A percentile compares a stretch with the other conserved stretches of the same genome.
phyloP scores from a whole-genome alignment of 2,113 vertebrate species.

The Sinosuthora webbiana region DNA sequence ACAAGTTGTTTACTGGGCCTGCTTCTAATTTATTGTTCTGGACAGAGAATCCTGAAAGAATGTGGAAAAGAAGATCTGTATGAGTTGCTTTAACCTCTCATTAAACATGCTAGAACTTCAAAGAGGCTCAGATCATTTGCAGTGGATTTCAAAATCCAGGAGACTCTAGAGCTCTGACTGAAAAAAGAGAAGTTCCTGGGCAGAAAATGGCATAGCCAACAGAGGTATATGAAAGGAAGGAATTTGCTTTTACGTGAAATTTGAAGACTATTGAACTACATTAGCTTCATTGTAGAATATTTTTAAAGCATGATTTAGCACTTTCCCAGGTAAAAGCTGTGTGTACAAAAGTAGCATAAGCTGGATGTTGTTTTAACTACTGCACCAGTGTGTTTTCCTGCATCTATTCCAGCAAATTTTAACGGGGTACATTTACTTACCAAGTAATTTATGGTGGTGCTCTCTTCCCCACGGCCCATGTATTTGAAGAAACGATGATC shows the following conservation, averaged over 20 bases:
- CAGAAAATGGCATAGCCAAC: not conserved
- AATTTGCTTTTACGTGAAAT: not conserved
- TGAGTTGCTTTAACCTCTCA: not conserved
- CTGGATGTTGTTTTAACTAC: not conserved
- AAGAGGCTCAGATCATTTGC: not conserved
- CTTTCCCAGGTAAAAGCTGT: not conserved
- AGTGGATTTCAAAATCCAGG: not conserved
- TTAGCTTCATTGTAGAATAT: not conserved
- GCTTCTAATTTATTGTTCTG: not conserved
- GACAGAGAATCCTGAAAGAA: not conserved
- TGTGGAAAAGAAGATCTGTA: not conserved
- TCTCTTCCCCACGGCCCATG: constrained; percentile 95
- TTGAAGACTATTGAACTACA: not conserved
- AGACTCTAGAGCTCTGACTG: not conserved
- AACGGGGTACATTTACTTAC: constrained; percentile 63
- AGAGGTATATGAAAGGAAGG: not conserved
- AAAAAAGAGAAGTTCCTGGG: not conserved
- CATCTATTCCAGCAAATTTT: not conserved
- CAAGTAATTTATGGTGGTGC: constrained; percentile 95
- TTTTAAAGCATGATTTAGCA: not conserved
- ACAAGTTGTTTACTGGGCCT: accelerated
- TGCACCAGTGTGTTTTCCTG: not conserved
- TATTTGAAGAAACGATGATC: constrained; percentile 93
- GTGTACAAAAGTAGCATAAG: not conserved
- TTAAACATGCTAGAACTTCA: not conserved